Evolutionary conservation across 1,140 invertebrate genomes (phyloP), one percentile per base, ranked within the genome.

Genomic region (Drosophila subpulchrella): DNA sequence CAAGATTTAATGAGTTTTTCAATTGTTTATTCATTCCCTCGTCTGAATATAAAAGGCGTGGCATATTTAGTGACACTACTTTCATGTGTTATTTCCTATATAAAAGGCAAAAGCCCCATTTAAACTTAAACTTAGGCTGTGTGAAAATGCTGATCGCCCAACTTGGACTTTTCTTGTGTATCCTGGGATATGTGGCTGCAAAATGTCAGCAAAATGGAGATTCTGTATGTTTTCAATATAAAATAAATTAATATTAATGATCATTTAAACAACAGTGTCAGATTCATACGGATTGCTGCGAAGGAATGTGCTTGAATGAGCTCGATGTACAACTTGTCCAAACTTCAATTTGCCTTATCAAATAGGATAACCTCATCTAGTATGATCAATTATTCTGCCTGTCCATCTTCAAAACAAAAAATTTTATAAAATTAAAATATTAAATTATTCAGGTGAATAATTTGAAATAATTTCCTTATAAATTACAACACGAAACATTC

Each of bases 201-300:
- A 8, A 8, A 15, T 42, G 90, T 34, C 55, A 58, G 0, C 7
- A 12, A 10, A 79, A 71, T 56, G 75, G 83, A 20, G 67, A 75
- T 42, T 81, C 76, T 79, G 90, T 91, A 60, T 77, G 81, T 74
- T 10, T 17, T 5, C 4, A 20, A 20, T 11, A 65, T 27, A 44
- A 8, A 11, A 3, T n/a, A 17, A 15, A 0, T 7, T 6, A 3
- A 17, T 4, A 8, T 42, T 17, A 7, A n/a, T 15, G 2, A n/a
- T 12, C 11, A 3, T 11, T 20, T 5, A 6, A 15, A 38, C 30
- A 59, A 7, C 12, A 92, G 91, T 92, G 91, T 39, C 85, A 91
- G 71, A 67, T 44, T 17, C 84, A 92, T 57, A 46, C 7, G 27
- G 88, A 92, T 11, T 92, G 91, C 51, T 92, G 91, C 30, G 90